Evolutionary conservation across 2,797 vertebrate species (phyloP).

Genomic region (Bradypodion ventrale): DNA sequence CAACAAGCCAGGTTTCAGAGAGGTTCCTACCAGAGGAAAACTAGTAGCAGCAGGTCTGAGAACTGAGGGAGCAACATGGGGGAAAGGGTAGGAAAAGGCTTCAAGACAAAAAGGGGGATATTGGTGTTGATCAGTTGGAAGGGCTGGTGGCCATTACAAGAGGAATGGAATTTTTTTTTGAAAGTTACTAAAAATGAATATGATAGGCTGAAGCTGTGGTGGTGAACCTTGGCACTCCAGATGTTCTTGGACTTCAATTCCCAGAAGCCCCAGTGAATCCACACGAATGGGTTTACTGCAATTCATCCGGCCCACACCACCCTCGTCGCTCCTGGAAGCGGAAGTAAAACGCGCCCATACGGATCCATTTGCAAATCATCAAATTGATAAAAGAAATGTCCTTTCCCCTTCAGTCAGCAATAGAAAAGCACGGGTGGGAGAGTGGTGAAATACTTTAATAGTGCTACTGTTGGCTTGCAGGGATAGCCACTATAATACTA

Average conservation of each 20-base stretch:
- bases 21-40: background rate
- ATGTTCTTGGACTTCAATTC: no score
- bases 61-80: background rate
- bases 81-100: background rate
- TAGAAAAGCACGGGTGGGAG: background rate
- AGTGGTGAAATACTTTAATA: background rate
- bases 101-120: background rate
- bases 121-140: background rate
- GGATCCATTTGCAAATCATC: no score
- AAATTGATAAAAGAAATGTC: conserved; percentile 13
- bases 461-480: background rate
- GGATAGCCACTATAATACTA: background rate
- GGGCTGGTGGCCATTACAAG: no score
- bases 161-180: no score
- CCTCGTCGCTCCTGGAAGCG: no score
- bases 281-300: no score
- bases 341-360: no score
- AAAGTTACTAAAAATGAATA: no score
- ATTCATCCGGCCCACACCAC: no score
- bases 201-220: no score
- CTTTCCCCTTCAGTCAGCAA: background rate
- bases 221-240: no score
- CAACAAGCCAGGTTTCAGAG: conserved; percentile 3
- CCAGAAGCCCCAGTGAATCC: no score
- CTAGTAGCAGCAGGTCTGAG: background rate